Evolutionary conservation across 1,140 invertebrate species (phyloP).

Genomic region (Polypedilum pembai): DNA sequence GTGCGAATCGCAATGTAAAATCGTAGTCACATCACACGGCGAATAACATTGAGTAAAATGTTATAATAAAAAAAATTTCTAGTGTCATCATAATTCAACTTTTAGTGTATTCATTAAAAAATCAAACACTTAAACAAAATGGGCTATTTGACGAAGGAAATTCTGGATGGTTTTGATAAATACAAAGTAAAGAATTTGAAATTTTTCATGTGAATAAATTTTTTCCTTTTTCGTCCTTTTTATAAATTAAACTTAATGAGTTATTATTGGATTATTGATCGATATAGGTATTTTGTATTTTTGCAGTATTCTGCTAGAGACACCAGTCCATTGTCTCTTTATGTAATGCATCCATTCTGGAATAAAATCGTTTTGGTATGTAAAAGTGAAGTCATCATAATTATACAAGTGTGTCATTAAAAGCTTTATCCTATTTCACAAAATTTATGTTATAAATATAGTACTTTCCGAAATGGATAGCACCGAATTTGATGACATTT

Average conservation of each 20-base stretch:
- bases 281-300: slow-evolving; percentile 36
- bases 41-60: no score
- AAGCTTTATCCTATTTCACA: background rate
- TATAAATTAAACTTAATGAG: background rate
- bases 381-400: slow-evolving; percentile 32
- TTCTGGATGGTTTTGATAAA: slow-evolving; percentile 71
- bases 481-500: slow-evolving; percentile 95
- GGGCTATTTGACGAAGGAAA: slow-evolving; percentile 61
- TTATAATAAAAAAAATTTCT: no score
- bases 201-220: background rate
- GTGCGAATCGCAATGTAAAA: no score
- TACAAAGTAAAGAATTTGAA: slow-evolving; percentile 64
- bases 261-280: background rate
- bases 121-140: slow-evolving; percentile 39
- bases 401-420: background rate
- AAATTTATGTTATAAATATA: slow-evolving; percentile 47
- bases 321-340: slow-evolving; percentile 85
- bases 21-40: no score
- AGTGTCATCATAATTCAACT: no score
- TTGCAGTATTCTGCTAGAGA: slow-evolving; percentile 91
- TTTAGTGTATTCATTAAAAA: background rate
- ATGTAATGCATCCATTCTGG: slow-evolving; percentile 98
- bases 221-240: background rate
- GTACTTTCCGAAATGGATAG: slow-evolving; percentile 85
- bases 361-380: slow-evolving; percentile 86